Evolutionary conservation across 2,797 vertebrate genomes (phyloP), one percentile per base, ranked within the genome.

Genomic region (Coreius guichenoti): DNA sequence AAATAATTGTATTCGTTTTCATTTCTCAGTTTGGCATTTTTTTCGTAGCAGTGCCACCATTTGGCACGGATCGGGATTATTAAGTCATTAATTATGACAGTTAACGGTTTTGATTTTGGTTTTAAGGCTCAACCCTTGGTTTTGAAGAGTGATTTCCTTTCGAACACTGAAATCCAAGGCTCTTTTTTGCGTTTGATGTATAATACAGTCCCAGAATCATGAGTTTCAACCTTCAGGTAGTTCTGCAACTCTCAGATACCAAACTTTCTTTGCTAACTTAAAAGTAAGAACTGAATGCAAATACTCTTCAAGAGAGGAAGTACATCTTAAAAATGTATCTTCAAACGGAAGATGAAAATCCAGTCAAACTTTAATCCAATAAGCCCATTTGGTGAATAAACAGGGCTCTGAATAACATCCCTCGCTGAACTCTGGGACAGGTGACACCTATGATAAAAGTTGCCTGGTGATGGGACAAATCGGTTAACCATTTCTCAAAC

Each of bases 381-480:
- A 94, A 95, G 93, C 92, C 91, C 92, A 92, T 94, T 92, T 93
- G 93, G 90, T 80, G 45, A 94, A 92, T 92, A 92, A 92, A 90
- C 88, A 89, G 88, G 72, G 89, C 89, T 92, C 92, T 92, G 72
- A 75, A 80, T 68, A 77, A 68, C 13, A 8, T 68, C 21, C 6
- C 65, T 80, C 51, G 75, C 47, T 19, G 43, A 84, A 69, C 36
- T n/a, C 21, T 73, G 36, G 67, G 68, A 70, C 0, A 21, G 43
- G 54, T 65, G 75, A 80, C 84, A 39, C 69, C 61, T 29, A 31
- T 47, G 70, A 75, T 63, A 67, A 67, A 68, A 77, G n/a, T 17
- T 72, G 54, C 8, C n/a, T 61, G n/a, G 67, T 12, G 75, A 31
- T 14, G 36, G 65, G 81, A 67, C 47, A 79, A 70, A 73, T 83